Evolutionary conservation across 2,113 vertebrate genomes (phyloP), one percentile per base, ranked within the genome.

Genomic region (Proteles cristata): DNA sequence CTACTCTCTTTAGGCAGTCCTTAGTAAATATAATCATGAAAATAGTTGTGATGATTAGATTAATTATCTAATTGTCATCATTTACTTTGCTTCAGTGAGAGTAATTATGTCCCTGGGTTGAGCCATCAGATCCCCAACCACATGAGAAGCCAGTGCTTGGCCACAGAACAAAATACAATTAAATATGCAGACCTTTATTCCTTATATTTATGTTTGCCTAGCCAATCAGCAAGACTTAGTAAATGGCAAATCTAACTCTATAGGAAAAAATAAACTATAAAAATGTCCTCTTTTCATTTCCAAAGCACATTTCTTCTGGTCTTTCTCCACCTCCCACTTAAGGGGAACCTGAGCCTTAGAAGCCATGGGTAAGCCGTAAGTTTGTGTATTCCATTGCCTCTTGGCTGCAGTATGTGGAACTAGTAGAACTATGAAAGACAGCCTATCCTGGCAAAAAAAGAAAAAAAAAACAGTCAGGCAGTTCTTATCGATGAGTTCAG

Each of bases 11-110:
- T 48, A 90, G 55, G 21, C n/a, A 79, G 16, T 43, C 28, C 63
- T 96, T 69, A 76, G 26, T 39, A 79, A 90, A 69, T 86, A 80
- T 35, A 91, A 55, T 90, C 26, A 73, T 69, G 28, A 94, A 92
- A 55, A 77, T 77, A 94, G 7, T 63, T 26, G 17, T 73, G 26
- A 85, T 19, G 8, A 81, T 58, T 53, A 43, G 14, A 80, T 61
- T 93, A 89, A 93, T 69, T 19, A 89, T 50, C 25, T 76, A 45
- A 53, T 28, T 48, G 6, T 80, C 35, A 88, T 66, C 7, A 58
- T 50, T 79, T 74, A 33, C 69, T 97, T 85, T 86, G 73, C 53
- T 33, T 91, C 35, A 53, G 6, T 82, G 31, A 84, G 93, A 96
- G 68, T 93, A 82, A 93, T 92, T 92, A 79, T 31, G 33, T 73